phyloP scores from a whole-genome alignment of 2,113 vertebrate species.

The Mirza zaza region DNA sequence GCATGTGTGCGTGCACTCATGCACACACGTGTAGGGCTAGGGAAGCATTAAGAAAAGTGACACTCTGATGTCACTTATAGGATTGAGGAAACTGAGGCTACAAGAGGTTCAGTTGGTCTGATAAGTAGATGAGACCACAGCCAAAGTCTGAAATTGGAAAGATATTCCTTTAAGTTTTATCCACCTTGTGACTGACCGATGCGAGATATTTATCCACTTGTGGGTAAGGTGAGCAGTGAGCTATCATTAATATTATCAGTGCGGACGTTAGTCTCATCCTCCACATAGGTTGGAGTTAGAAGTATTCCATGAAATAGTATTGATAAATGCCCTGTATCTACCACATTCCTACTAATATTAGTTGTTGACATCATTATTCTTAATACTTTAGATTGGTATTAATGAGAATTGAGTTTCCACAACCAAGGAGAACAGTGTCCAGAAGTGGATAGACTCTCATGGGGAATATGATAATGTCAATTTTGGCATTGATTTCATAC shows the following conservation, averaged over 20 bases:
- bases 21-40: too few species aligned
- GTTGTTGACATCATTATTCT: neutral
- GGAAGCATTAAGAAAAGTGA: neutral
- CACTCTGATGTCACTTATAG: too few species aligned
- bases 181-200: neutral
- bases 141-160: neutral
- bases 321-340: neutral
- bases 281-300: too few species aligned
- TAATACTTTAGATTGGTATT: neutral
- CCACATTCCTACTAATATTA: neutral
- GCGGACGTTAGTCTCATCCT: neutral
- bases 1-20: neutral
- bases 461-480: too few species aligned
- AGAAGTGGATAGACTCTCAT: neutral
- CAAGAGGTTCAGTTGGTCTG: neutral
- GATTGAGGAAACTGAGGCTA: neutral
- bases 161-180: neutral
- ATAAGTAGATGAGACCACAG: neutral
- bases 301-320: neutral
- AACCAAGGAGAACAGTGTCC: neutral
- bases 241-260: neutral
- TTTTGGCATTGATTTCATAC: neutral
- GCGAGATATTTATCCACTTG: neutral
- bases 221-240: neutral
- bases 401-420: neutral